Evolutionary conservation across 2,888 invertebrate genomes (phyloP).

Genomic region (Trissonchulus sp.): DNA sequence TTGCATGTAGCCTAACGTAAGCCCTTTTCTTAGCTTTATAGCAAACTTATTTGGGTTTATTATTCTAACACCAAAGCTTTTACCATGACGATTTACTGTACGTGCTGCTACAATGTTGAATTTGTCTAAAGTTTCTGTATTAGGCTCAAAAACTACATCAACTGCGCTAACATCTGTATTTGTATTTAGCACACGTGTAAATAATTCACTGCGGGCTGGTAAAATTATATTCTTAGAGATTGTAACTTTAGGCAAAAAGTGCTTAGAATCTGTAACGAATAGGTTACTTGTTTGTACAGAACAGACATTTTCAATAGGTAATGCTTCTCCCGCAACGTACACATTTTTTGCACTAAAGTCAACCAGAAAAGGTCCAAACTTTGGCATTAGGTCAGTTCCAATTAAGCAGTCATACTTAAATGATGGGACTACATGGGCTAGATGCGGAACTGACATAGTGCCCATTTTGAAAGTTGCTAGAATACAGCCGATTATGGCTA

Average conservation of each 20-base stretch:
- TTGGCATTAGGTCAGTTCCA: neutral
- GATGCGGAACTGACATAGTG: neutral
- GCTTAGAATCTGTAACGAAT: too few species aligned
- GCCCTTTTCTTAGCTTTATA: too few species aligned
- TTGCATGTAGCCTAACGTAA: too few species aligned
- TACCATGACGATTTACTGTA: too few species aligned
- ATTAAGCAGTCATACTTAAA: neutral
- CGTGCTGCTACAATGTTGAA: neutral
- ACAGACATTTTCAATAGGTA: too few species aligned
- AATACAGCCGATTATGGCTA: neutral
- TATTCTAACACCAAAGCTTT: too few species aligned
- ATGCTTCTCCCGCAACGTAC: too few species aligned
- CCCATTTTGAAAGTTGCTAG: neutral
- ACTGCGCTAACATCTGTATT: neutral
- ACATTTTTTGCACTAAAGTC: neutral
- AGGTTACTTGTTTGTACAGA: too few species aligned
- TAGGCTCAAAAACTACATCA: neutral
- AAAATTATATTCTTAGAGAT: neutral
- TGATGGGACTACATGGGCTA: neutral
- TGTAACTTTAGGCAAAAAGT: too few species aligned
- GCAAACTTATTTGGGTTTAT: too few species aligned
- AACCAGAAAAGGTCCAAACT: neutral
- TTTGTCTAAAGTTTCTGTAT: neutral
- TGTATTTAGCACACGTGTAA: too few species aligned
- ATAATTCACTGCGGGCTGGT: neutral